Base-by-base conservation (phyloP, 2,888 invertebrate species). In the Calephelis perditalis region DNA sequence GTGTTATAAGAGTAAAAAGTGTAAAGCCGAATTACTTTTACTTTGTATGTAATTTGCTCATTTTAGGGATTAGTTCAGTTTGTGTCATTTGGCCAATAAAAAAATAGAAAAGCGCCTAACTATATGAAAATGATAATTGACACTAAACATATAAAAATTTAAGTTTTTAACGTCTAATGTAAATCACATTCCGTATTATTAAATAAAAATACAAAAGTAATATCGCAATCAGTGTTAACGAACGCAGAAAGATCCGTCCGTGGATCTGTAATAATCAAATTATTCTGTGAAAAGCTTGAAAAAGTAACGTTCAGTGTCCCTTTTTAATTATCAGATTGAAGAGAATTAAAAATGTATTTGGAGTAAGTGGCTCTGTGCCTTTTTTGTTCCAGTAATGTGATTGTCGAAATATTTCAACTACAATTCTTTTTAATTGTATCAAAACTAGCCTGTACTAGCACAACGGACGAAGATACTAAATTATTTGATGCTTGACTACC, bases 141-240 rank as follows among this genome's bases (percentile, higher is more conserved):
- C 4, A 26, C 4, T 26, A 26, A 26, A 26, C 26, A 26, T 26
- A 15, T 15, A 15, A 15, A 15, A 15, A 15, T 26, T 0, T 26
- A 26, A 26, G 26, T 40, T 40, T 37, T 40, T 7, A 40, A 40
- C 40, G 40, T 52, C 35, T 52, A 36, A 36, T 36, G 35, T 54
- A 10, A 54, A 36, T 7, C 7, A 36, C 35, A 54, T 54, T 54
- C 54, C 54, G 4, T 54, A 36, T 35, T 54, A n/a, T 54, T 54
- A 54, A 7, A 35, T 36, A 54, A 54, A 59, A 56, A 59, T 59
- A 47, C 60, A 57, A 62, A 54, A 55, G 54, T 57, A 58, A 66
- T 59, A 76, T 73, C 72, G 79, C 81, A 82, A 81, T 82, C 82
- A 81, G 71, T 62, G 70, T 70, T 82, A 81, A 82, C 81, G 81